Conservation (phyloP, 2,797 vertebrate genomes). For the Lithobates sylvaticus region DNA sequence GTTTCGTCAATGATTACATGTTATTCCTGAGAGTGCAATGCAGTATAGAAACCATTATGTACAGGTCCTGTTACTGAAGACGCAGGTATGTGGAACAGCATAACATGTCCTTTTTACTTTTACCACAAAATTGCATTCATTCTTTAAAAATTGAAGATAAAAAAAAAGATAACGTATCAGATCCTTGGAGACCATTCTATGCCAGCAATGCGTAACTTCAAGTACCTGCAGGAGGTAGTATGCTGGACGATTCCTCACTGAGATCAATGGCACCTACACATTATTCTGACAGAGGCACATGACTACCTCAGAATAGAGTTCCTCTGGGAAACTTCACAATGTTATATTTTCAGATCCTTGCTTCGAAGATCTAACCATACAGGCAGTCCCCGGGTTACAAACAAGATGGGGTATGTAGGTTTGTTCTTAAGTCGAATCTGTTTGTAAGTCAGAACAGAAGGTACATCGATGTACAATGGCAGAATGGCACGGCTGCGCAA, state of each 20-base stretch:
- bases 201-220: not conserved
- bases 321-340: not conserved
- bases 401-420: too few species aligned
- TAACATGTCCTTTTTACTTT: not conserved
- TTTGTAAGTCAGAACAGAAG: too few species aligned
- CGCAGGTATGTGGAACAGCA: not conserved
- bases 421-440: too few species aligned
- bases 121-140: not conserved
- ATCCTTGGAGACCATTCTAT: too few species aligned
- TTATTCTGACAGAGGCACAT: not conserved
- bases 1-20: too few species aligned
- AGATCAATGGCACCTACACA: not conserved
- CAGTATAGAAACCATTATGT: not conserved
- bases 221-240: not conserved
- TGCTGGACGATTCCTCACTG: not conserved
- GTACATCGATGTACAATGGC: too few species aligned
- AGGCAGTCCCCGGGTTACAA: too few species aligned
- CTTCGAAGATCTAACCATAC: not conserved
- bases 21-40: not conserved
- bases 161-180: not conserved
- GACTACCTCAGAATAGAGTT: not conserved
- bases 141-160: not conserved
- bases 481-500: too few species aligned
- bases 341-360: not conserved
- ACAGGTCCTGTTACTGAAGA: not conserved